Evolutionary conservation across 2,888 invertebrate species (phyloP).

Genomic region (Zelleria hepariella): DNA sequence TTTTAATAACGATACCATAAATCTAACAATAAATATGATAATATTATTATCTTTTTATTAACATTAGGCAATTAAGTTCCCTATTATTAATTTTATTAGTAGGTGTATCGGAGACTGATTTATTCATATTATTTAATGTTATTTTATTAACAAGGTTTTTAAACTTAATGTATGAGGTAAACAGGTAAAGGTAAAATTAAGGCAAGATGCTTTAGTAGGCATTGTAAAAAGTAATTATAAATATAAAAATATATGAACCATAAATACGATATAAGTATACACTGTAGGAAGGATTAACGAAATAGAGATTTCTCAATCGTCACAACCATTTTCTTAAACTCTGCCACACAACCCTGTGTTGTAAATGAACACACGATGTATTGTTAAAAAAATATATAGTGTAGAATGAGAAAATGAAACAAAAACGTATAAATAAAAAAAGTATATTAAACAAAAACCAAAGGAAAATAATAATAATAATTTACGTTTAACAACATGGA

Average conservation of each 20-base stretch:
- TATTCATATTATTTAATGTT: no score
- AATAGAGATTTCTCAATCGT: background rate
- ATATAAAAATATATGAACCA: background rate
- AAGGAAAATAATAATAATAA: background rate
- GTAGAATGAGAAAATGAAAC: background rate
- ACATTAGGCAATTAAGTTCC: background rate
- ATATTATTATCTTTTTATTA: background rate
- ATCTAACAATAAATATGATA: no score
- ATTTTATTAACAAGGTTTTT: no score
- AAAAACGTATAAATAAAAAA: conserved; percentile 8
- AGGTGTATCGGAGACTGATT: no score
- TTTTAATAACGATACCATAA: no score
- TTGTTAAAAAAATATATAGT: background rate
- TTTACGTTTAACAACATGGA: background rate
- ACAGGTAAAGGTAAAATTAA: background rate
- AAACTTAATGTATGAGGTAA: background rate
- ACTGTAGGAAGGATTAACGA: background rate
- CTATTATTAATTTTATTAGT: background rate
- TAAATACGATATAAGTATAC: background rate
- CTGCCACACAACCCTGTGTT: conserved; percentile 11
- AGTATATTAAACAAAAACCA: background rate
- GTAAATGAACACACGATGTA: background rate
- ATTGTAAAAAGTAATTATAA: background rate
- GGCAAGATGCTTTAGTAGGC: background rate
- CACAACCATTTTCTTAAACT: conserved; percentile 13